Base-by-base conservation (phyloP, 2,113 vertebrate genomes). In the Aptenodytes forsteri region DNA sequence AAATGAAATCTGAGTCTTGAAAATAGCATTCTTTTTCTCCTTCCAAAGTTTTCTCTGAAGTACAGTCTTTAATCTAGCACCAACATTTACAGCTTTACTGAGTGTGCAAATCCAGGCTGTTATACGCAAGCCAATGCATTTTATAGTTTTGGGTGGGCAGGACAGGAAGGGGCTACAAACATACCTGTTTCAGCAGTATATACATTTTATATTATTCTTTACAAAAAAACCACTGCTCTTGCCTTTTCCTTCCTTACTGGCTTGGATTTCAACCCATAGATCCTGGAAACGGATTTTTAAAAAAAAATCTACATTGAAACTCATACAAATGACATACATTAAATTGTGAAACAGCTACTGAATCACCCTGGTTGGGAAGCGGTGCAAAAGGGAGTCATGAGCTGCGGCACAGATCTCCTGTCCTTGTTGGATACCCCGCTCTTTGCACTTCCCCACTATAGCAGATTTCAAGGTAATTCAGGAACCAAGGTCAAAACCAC, bases 91-190 rank as follows among this genome's bases (percentile, higher is more conserved):
- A 66, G 23, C 26, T 27, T 42, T 7, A 34, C 34, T 22, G 50
- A 52, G 20, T 4, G 34, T 42, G 46, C 42, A 82, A 56, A 59
- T 59, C 32, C 50, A 67, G 32, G 22, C 4, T 44, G 52, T 18
- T 42, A n/a, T 5, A 49, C 0, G 0, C 23, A 58, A 26, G 7
- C 5, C 25, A 52, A 46, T 26, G 23, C 9, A 15, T n/a, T 22
- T 78, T 15, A 6, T 38, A 25, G 27, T 22, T 52, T 34, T 29
- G 65, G 38, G 47, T 88, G 76, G 47, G 22, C 69, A 83, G 79
- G 61, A n/a, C 26, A 61, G 56, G 46, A 76, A 83, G 26, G 25
- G 34, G 49, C 49, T 62, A 20, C n/a, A 65, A 84, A 54, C 13
- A n/a, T 22, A 34, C 20, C 58, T 77, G 27, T 44, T 44, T 55